These are phyloP conservation scores for Apus apus DNA, from an alignment of 2,113 vertebrate species.

Conservation along the genomic window DNA sequence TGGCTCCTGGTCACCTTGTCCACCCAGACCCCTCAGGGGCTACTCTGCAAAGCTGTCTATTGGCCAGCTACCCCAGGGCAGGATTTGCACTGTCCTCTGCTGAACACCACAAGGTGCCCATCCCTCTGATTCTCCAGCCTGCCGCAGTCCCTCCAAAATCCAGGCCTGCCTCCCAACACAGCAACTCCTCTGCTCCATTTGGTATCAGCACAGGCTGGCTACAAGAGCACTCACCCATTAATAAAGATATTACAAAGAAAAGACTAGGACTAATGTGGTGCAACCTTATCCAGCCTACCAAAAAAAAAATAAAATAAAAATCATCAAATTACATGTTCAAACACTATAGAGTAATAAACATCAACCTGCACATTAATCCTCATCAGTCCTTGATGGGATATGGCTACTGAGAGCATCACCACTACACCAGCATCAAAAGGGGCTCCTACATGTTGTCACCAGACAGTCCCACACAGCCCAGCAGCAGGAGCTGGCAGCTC, in stretches of 20 bases:
- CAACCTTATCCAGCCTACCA: background rate
- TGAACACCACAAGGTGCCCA: fast-evolving
- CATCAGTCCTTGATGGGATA: background rate
- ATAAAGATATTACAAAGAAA: background rate
- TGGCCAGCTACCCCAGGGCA: background rate
- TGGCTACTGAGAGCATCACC: fast-evolving
- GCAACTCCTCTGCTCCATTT: background rate
- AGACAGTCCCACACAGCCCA: fast-evolving
- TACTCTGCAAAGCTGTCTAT: background rate
- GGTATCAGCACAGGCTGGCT: background rate
- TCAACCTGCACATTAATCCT: background rate
- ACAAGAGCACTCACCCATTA: fast-evolving
- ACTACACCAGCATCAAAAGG: background rate
- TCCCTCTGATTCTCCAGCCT: background rate
- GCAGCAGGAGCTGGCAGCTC: background rate
- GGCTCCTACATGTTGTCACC: fast-evolving
- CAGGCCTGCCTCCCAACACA: background rate
- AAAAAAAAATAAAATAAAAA: background rate
- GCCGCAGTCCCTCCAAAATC: fast-evolving
- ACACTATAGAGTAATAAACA: background rate
- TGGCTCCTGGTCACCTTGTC: background rate
- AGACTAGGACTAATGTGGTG: background rate
- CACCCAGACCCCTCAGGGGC: background rate
- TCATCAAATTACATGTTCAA: background rate
- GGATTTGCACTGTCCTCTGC: background rate